Base-by-base conservation (phyloP, 2,888 invertebrate species). In the Catocala nupta region DNA sequence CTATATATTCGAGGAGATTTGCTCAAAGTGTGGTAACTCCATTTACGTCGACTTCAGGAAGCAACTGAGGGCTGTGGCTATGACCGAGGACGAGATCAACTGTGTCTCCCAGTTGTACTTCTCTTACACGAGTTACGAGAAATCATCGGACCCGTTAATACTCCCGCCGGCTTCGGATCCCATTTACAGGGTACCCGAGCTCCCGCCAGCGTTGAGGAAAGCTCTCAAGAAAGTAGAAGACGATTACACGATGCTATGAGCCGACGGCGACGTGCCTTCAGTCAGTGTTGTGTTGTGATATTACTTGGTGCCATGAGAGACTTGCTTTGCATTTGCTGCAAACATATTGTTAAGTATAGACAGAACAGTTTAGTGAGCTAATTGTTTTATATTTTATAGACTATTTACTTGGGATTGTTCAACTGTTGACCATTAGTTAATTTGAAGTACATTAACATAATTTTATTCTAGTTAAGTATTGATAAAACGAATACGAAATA, bases 111-210 rank as follows among this genome's bases (percentile, higher is more conserved):
- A 89, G 61, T 75, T 94, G 60, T 93, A 92, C 68, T 77, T 89
- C 50, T 84, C 93, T 36, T 89, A 86, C 65, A 83, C 74, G 59
- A 85, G 82, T 66, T 93, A 94, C 65, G 91, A 93, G 80, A 89
- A 87, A 68, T 88, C 92, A 0, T 80, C 77, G 45, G 87, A 87
- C 53, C 88, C 90, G 54, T 74, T 94, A 56, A 73, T 73, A 63
- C 74, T 94, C 77, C 94, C 93, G n/a, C 90, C 92, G 0, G 75
- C 90, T 11, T 81, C 91, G 5, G 92, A 94, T 71, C 88, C 93
- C 6, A 92, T 93, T 58, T 94, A 92, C 76, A 81, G 73, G 61
- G 68, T 88, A 68, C 94, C 94, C 0, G 93, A 92, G 59, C 74
- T 91, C 25, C 91, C 94, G 2, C 68, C 75, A 12, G 84, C 88